phyloP scores from a whole-genome alignment of 1,140 invertebrate genomes.

The Dreissena rostriformis region DNA sequence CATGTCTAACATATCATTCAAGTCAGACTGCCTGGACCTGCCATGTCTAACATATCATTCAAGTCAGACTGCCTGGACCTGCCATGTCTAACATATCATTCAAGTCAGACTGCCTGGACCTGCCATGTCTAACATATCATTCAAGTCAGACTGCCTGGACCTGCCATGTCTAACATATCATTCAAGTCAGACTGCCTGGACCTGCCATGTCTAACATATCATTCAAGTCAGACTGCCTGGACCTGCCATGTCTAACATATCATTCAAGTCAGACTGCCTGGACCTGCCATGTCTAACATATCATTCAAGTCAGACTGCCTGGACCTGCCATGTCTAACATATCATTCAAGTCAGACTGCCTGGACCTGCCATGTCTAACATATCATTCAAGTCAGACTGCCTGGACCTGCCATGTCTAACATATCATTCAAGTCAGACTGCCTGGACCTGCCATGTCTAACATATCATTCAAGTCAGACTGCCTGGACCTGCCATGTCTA shows the following conservation, averaged over 20 bases:
- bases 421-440: neutral
- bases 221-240: neutral
- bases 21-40: slow-evolving; percentile 13
- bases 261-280: neutral
- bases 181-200: slow-evolving; percentile 8
- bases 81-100: slow-evolving; percentile 7
- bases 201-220: slow-evolving; percentile 14
- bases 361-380: slow-evolving; percentile 36
- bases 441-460: slow-evolving; percentile 37
- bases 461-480: neutral
- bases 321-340: slow-evolving; percentile 29
- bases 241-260: slow-evolving; percentile 22
- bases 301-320: neutral
- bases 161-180: slow-evolving; percentile 15
- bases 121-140: slow-evolving; percentile 7
- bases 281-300: slow-evolving; percentile 30
- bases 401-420: slow-evolving; percentile 38
- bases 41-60: slow-evolving; percentile 8
- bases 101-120: slow-evolving; percentile 14
- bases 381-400: neutral
- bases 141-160: slow-evolving; percentile 7
- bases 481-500: slow-evolving; percentile 36
- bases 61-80: slow-evolving; percentile 14
- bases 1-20: slow-evolving; percentile 4
- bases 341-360: neutral